A percentile compares a stretch with the other conserved stretches of the same genome.
Conservation (phyloP, 2,888 invertebrate species). For the Rhimphoctona megacephalus region DNA sequence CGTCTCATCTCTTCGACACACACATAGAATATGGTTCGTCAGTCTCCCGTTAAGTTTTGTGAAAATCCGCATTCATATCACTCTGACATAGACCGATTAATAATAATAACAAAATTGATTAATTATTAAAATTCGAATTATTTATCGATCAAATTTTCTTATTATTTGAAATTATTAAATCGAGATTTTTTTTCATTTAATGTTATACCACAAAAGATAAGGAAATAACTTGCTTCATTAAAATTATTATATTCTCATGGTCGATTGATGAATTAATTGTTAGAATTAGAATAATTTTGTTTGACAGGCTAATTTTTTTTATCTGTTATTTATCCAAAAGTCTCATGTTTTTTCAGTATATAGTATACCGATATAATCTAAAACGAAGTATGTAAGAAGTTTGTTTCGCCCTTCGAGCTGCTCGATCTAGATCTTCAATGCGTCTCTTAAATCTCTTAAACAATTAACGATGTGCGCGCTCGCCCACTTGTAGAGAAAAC, state of each 20-base stretch:
- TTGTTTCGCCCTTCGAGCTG: constrained; percentile 8
- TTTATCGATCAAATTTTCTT: background rate
- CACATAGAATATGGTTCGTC: background rate
- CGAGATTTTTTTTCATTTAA: too few species aligned
- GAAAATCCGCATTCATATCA: background rate
- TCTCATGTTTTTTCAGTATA: background rate
- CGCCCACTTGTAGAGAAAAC: background rate
- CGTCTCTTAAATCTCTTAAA: constrained; percentile 76
- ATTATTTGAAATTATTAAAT: too few species aligned
- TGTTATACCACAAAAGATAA: too few species aligned
- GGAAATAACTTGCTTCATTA: background rate
- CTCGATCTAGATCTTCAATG: constrained; percentile 72
- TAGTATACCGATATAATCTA: constrained; percentile 5
- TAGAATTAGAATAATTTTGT: background rate
- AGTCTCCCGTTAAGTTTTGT: background rate
- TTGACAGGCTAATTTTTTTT: constrained; percentile 1
- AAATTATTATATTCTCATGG: background rate
- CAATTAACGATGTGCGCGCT: constrained; percentile 69
- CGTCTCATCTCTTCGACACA: background rate
- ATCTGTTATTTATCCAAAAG: background rate
- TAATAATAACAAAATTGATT: background rate
- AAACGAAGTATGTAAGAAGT: constrained; percentile 24
- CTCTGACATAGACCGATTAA: background rate
- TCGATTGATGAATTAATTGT: background rate
- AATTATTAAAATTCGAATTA: background rate